A percentile compares a stretch with the other conserved stretches of the same genome.
Evolutionary conservation across 2,797 vertebrate species (phyloP).

Genomic region (Botia kubotai): DNA sequence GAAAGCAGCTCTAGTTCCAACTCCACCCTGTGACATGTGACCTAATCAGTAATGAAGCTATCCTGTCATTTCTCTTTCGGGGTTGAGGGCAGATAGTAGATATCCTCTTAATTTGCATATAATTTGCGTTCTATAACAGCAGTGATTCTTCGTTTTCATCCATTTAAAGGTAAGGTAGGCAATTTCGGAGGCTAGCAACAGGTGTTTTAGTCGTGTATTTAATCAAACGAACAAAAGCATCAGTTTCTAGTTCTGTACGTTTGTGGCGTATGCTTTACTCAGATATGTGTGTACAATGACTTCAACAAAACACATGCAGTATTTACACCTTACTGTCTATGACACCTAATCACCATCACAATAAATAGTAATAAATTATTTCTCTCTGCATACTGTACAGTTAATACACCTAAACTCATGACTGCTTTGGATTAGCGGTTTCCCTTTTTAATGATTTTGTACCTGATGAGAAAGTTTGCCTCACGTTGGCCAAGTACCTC

Average conservation of each 20-base stretch:
- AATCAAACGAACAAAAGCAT: slow-evolving; percentile 69
- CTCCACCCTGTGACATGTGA: slow-evolving; percentile 15
- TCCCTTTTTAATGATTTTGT: slow-evolving; percentile 51
- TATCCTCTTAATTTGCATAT: slow-evolving; percentile 8
- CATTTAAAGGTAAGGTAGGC: not conserved
- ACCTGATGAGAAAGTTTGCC: slow-evolving; percentile 42
- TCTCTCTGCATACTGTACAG: slow-evolving; percentile 46
- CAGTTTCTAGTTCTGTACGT: slow-evolving; percentile 51
- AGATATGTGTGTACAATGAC: slow-evolving; percentile 42
- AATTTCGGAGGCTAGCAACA: not conserved
- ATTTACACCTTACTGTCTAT: slow-evolving; percentile 61
- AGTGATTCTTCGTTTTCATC: not conserved
- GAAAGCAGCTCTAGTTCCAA: slow-evolving; percentile 43
- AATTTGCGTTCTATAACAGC: not conserved
- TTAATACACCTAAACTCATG: slow-evolving; percentile 32
- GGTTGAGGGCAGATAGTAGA: slow-evolving; percentile 39
- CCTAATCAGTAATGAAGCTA: slow-evolving; percentile 21
- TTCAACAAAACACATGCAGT: slow-evolving; percentile 61
- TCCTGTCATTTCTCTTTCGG: slow-evolving; percentile 2
- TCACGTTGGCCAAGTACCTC: slow-evolving; percentile 22
- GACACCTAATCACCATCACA: slow-evolving; percentile 61
- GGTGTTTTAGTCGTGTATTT: slow-evolving; percentile 57
- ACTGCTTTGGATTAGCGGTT: slow-evolving; percentile 47
- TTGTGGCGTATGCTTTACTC: slow-evolving; percentile 51
- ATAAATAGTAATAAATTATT: slow-evolving; percentile 70